A percentile compares a stretch with the other conserved stretches of the same genome.
phyloP scores from a whole-genome alignment of 2,113 vertebrate genomes.

The Scopus umbretta region DNA sequence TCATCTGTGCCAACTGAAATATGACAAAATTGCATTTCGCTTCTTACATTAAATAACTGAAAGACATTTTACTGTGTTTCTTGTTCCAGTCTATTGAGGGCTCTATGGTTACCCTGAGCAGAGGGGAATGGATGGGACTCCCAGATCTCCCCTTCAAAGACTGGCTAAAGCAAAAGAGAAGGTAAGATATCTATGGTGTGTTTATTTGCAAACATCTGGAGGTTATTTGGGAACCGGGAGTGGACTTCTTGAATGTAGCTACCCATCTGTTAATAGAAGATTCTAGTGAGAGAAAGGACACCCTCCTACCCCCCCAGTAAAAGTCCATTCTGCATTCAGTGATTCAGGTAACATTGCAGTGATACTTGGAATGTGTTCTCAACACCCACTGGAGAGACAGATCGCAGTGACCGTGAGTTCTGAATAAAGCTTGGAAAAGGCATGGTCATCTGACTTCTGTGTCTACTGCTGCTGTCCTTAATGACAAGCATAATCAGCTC shows the following conservation, averaged over 20 bases:
- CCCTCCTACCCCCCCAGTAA: background rate
- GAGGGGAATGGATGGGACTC: slow-evolving; percentile 83
- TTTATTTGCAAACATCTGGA: background rate
- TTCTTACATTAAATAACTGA: background rate
- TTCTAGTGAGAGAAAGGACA: background rate
- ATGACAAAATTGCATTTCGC: background rate
- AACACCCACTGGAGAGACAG: background rate
- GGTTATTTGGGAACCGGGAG: background rate
- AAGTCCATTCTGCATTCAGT: background rate
- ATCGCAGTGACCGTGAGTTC: background rate
- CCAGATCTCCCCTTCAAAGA: slow-evolving; percentile 78
- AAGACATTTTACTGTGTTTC: background rate
- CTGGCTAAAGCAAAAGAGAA: slow-evolving; percentile 75
- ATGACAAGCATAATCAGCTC: background rate
- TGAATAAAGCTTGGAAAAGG: background rate
- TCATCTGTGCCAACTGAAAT: background rate
- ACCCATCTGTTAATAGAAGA: background rate
- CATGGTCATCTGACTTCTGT: background rate
- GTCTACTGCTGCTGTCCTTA: background rate
- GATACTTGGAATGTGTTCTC: background rate
- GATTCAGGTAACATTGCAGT: background rate
- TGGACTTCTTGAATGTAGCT: background rate
- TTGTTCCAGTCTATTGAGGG: slow-evolving; percentile 75
- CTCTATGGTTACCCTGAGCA: slow-evolving; percentile 81
- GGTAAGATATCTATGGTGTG: slow-evolving; percentile 39